Conservation (phyloP, 64 coral and sea anemone species). For the Actinia equina region DNA sequence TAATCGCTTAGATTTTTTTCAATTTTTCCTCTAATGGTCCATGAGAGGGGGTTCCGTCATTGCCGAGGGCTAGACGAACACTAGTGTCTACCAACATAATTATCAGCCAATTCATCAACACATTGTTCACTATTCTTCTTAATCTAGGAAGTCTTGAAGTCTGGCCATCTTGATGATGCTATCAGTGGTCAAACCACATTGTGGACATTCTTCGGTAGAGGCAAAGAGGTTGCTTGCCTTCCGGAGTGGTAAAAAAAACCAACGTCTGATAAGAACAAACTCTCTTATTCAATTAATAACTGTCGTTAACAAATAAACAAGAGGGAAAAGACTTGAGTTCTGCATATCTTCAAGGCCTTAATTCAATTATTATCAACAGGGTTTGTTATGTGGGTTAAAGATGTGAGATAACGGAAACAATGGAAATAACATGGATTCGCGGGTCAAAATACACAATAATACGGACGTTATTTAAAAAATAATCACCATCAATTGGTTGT, state of each 20-base stretch:
- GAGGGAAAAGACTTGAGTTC: background rate
- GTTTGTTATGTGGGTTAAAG: background rate
- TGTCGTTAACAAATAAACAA: constrained; percentile 13
- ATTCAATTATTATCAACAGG: constrained; percentile 17
- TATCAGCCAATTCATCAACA: constrained; percentile 5
- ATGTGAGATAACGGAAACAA: constrained; percentile 9
- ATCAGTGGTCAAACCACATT: background rate
- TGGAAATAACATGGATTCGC: background rate
- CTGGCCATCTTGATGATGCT: background rate
- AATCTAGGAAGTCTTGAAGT: background rate
- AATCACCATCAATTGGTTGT: no score
- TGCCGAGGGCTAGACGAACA: background rate
- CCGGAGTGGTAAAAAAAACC: background rate
- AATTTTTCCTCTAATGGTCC: no score
- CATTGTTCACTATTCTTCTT: background rate
- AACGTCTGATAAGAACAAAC: constrained; percentile 5
- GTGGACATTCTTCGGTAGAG: background rate
- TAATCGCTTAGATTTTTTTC: no score
- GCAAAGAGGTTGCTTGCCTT: background rate
- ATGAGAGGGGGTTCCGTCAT: background rate
- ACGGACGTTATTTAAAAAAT: no score
- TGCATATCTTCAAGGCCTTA: background rate
- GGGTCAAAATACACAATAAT: no score
- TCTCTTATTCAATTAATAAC: constrained; percentile 19
- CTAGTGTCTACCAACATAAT: background rate